Evolutionary conservation across 2,888 invertebrate genomes (phyloP), one percentile per base, ranked within the genome.

Genomic region (Drosophila kambysellisi): DNA sequence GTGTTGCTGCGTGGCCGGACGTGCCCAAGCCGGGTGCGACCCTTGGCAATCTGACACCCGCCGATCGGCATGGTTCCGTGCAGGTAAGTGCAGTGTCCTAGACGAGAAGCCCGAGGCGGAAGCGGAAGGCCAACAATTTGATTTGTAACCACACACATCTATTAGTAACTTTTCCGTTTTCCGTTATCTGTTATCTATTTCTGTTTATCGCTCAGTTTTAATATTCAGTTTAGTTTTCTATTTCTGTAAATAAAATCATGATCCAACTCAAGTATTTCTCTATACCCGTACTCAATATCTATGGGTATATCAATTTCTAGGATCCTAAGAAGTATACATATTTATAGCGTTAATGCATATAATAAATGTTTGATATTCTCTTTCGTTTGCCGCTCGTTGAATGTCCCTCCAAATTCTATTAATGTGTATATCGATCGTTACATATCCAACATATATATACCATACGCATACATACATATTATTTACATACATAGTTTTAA

Each of bases 1-100:
- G 96, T 93, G 96, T 96, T 94, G 94, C 95, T 93, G 96, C 96
- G 89, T 97, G 97, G 95, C 96, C 97, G 91, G 97, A 97, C 94
- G 96, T 96, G 91, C 96, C 96, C 91, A 97, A 97, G 92, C 96
- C 96, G 93, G 96, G 96, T 91, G 95, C 95, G 92, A 95, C 95
- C 86, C 95, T 97, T 89, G 97, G 96, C 92, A 97, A 97, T 94
- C 95, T 98, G 93, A 98, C 98, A 90, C 97, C 98, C 90, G 98
- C 98, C 88, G 98, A 98, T 94, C 95, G 98, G 94, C 98, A 98
- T 94, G 99, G 98, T 94, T 99, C 98, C 92, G 98, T 99, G 91
- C 98, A 98, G 97, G 97, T 97, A 94, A 92, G 95, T 95, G 70
- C 69, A 72, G 81, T 74, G 82, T 72, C 60, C n/a, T 67, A 51